Base-by-base conservation (phyloP, 2,797 vertebrate species). In the Synaphobranchus kaupii region DNA sequence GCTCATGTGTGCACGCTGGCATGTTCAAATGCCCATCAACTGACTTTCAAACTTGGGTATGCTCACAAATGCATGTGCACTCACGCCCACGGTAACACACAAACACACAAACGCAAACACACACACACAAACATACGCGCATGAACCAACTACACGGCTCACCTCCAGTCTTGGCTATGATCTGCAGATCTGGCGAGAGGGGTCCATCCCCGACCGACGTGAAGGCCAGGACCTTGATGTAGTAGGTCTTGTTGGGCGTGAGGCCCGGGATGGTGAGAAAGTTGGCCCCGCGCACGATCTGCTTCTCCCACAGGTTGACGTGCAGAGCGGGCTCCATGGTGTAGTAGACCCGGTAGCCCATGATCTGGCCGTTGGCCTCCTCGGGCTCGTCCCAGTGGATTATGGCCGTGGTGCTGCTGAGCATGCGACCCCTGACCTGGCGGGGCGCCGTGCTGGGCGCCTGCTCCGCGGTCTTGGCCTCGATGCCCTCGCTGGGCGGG, bases 91-190 rank as follows among this genome's bases (percentile, higher is more conserved):
- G 4, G 34, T 20, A 34, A 76, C 44, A 71, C 28, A 34, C n/a
- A 34, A 9, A 71, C 68, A 71, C 68, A 71, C n/a, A 34, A 28
- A 71, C 56, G 17, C 63, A 15, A 13, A 39, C 34, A 20, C 34
- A 44, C 73, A 78, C 73, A 44, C 22, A 9, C 47, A 20, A 17
- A 22, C 31, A 34, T 7, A 13, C 31, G 13, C 31, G 12, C 71
- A 3, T 17, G 28, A 31, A 15, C 71, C 9, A 22, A 81, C 47
- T n/a, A 17, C 20, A 12, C 47, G 20, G 2, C 96, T 94, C 93
- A 99, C 99, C 99, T 97, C 99, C 99, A 34, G 98, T 99, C 93
- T 99, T 98, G 85, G 99, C 98, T 83, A 99, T 99, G 92, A 99
- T 99, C 93, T 99, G 98, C 90, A 99, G 97, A 90, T 99, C 99